These are phyloP conservation scores for Platygyra sinensis DNA, from an alignment of 64 coral and sea anemone species.

Conservation along the genomic window DNA sequence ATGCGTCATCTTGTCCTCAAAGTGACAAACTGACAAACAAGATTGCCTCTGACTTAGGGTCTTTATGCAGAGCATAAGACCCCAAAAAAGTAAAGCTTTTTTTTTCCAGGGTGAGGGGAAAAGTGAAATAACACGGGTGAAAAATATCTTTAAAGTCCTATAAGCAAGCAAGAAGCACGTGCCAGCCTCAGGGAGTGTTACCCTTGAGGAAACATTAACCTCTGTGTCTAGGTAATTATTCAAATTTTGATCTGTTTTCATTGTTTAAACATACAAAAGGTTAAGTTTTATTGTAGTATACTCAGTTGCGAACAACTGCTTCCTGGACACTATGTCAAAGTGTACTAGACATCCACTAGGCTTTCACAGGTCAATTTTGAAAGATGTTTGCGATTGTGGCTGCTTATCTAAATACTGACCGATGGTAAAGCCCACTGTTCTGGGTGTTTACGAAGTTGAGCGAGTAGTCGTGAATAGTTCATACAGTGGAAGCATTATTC, in stretches of 20 bases:
- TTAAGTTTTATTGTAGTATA: too few relatives aligned
- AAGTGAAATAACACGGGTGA: too few relatives aligned
- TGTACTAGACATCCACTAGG: constrained; percentile 9
- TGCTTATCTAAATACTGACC: constrained; percentile 11
- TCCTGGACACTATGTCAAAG: constrained; percentile 1
- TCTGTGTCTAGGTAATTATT: neutral
- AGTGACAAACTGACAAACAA: too few relatives aligned
- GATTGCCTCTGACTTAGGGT: too few relatives aligned
- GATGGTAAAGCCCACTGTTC: neutral
- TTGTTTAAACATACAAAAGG: neutral
- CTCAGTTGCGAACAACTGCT: neutral
- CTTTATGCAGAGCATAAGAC: too few relatives aligned
- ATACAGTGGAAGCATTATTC: constrained; percentile 15
- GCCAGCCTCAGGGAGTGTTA: neutral
- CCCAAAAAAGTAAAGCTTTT: too few relatives aligned
- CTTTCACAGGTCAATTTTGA: neutral
- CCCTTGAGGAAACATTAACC: neutral
- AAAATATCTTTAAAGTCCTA: too few relatives aligned
- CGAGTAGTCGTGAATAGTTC: constrained; percentile 21
- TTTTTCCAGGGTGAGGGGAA: too few relatives aligned
- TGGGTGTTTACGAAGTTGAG: constrained; percentile 39
- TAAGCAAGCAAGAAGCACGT: neutral
- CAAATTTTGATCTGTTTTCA: neutral
- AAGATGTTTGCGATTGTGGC: neutral
- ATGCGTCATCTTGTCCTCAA: too few relatives aligned